These are phyloP conservation scores for Sinopyrophorus schimmeli DNA, from an alignment of 2,888 invertebrate species.

Conservation along the genomic window DNA sequence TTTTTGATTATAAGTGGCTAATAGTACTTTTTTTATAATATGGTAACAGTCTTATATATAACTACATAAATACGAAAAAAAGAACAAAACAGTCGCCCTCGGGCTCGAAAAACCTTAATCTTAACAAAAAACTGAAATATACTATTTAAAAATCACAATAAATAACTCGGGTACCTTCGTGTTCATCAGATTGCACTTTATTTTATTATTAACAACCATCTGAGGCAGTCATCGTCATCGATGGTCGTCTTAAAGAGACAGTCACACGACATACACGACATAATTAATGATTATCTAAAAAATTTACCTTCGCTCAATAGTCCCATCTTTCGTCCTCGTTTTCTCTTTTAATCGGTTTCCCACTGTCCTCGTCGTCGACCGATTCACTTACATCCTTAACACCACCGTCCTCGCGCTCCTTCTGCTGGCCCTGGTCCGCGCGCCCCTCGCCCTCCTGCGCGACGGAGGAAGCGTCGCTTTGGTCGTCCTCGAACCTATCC, in stretches of 20 bases:
- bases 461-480: slow-evolving; percentile 57
- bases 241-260: slow-evolving; percentile 13
- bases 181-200: slow-evolving; percentile 43
- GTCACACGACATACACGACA: slow-evolving; percentile 27
- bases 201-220: slow-evolving; percentile 29
- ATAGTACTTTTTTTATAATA: slow-evolving; percentile 46
- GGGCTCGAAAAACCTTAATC: slow-evolving; percentile 33
- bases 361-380: slow-evolving; percentile 46
- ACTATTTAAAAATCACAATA: slow-evolving; percentile 48
- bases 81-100: slow-evolving; percentile 36
- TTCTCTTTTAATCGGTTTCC: slow-evolving; percentile 63
- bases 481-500: slow-evolving; percentile 62
- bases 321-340: slow-evolving; percentile 68
- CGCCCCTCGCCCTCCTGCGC: slow-evolving; percentile 48
- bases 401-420: slow-evolving; percentile 40
- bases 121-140: slow-evolving; percentile 34
- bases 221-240: slow-evolving; percentile 17
- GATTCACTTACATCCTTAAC: slow-evolving; percentile 44
- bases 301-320: slow-evolving; percentile 51
- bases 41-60: slow-evolving; percentile 58
- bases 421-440: slow-evolving; percentile 37
- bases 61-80: slow-evolving; percentile 50
- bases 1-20: slow-evolving; percentile 46
- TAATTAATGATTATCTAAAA: slow-evolving; percentile 28
- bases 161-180: slow-evolving; percentile 47